Percentiles rank a stretch among this genome's conserved stretches.
Evolutionary conservation across 2,888 invertebrate genomes (phyloP).

Genomic region (Drosophila borealis): DNA sequence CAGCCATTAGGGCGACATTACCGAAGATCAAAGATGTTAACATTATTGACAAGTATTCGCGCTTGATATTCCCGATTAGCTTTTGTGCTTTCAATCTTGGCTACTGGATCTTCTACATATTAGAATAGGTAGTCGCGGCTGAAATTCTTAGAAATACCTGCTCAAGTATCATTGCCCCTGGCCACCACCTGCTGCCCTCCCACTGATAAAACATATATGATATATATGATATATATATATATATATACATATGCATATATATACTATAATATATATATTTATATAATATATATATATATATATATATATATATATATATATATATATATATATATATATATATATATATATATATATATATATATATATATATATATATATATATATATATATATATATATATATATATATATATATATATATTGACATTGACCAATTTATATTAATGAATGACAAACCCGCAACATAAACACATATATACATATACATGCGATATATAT

Average conservation of each 20-base stretch:
- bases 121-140: slow-evolving; percentile 85
- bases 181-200: slow-evolving; percentile 49
- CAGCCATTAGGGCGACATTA: slow-evolving; percentile 94
- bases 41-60: slow-evolving; percentile 98
- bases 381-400: slow-evolving; percentile 10
- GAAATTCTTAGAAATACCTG: slow-evolving; percentile 17
- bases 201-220: slow-evolving; percentile 35
- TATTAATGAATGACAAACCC: slow-evolving; percentile 51
- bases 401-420: slow-evolving; percentile 14
- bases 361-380: background rate
- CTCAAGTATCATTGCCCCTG: slow-evolving; percentile 30
- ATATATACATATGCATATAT: no score
- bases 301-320: slow-evolving; percentile 8
- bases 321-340: slow-evolving; percentile 16
- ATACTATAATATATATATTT: no score
- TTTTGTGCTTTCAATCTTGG: slow-evolving; percentile 97
- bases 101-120: slow-evolving; percentile 97
- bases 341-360: background rate
- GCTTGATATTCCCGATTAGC: slow-evolving; percentile 97
- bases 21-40: slow-evolving; percentile 99
- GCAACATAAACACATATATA: slow-evolving; percentile 25
- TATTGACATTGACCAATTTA: slow-evolving; percentile 57
- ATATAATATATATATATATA: background rate
- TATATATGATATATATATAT: background rate
- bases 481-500: slow-evolving; percentile 17